phyloP scores from a whole-genome alignment of 2,888 invertebrate genomes.

The Gibbula magus region DNA sequence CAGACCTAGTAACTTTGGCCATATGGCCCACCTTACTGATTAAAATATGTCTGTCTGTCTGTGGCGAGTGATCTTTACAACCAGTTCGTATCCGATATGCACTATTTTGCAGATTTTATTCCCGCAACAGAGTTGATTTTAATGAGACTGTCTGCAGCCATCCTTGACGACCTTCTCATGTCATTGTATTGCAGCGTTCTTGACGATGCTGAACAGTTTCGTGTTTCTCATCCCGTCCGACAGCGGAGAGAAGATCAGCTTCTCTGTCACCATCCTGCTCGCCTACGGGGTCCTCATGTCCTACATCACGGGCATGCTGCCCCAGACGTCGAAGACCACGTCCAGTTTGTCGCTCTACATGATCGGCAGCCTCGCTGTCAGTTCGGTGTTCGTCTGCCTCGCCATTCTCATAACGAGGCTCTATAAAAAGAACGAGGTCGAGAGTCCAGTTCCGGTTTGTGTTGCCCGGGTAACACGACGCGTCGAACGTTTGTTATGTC shows the following conservation, averaged over 20 bases:
- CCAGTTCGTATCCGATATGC: too few species aligned
- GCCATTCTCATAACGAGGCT: slow-evolving; percentile 3
- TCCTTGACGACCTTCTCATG: too few species aligned
- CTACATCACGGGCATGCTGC: slow-evolving; percentile 19
- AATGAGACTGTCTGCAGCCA: too few species aligned
- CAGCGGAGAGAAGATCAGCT: slow-evolving; percentile 25
- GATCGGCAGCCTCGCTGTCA: slow-evolving; percentile 20
- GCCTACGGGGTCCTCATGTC: slow-evolving; percentile 26
- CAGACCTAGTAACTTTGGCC: too few species aligned
- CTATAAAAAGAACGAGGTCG: not conserved
- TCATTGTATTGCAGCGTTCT: not conserved
- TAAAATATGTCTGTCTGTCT: too few species aligned
- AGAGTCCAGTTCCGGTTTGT: not conserved
- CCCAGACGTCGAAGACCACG: slow-evolving; percentile 17
- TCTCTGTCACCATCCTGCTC: slow-evolving; percentile 24
- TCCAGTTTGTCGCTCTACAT: slow-evolving; percentile 12
- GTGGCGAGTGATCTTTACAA: too few species aligned
- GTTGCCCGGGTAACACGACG: not conserved
- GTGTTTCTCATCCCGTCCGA: slow-evolving; percentile 26
- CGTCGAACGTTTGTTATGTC: not conserved
- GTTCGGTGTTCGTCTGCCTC: not conserved
- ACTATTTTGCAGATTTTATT: too few species aligned
- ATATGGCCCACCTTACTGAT: too few species aligned
- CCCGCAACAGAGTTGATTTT: too few species aligned
- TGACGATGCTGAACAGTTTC: slow-evolving; percentile 17